Conservation (phyloP, 2,888 invertebrate species). For the Andrena bicolor region DNA sequence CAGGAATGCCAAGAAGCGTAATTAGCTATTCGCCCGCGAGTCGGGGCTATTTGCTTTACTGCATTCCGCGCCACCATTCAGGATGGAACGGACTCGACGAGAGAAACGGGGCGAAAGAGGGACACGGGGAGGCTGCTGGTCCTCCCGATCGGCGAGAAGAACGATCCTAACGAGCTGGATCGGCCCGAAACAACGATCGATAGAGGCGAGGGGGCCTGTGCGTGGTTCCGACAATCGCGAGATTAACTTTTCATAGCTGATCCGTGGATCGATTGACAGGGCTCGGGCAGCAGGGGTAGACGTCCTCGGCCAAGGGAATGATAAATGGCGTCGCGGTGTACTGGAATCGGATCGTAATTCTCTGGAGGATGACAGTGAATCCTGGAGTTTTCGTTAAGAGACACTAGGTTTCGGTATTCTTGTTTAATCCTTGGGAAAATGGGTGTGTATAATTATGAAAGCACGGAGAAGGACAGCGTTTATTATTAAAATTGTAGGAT, state of each 20-base stretch:
- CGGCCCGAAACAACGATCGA: constrained; percentile 18
- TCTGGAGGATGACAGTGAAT: background rate
- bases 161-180: constrained; percentile 56
- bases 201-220: background rate
- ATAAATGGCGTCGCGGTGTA: constrained; percentile 16
- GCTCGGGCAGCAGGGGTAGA: constrained; percentile 2
- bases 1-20: constrained; percentile 84
- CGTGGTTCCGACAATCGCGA: constrained; percentile 11
- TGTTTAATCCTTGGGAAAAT: too few species aligned
- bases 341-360: constrained; percentile 8
- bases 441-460: too few species aligned
- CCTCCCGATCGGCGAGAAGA: constrained; percentile 38
- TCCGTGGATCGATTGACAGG: constrained; percentile 37
- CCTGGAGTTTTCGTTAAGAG: background rate
- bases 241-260: constrained; percentile 33
- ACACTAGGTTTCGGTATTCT: too few species aligned
- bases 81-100: constrained; percentile 53
- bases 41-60: constrained; percentile 81
- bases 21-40: constrained; percentile 82
- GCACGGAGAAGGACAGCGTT: too few species aligned
- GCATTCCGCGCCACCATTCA: constrained; percentile 80
- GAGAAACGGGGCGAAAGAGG: background rate
- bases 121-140: background rate
- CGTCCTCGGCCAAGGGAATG: constrained; percentile 24
- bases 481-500: too few species aligned